phyloP scores from a whole-genome alignment of 2,113 vertebrate species.

The Thalassoma bifasciatum region DNA sequence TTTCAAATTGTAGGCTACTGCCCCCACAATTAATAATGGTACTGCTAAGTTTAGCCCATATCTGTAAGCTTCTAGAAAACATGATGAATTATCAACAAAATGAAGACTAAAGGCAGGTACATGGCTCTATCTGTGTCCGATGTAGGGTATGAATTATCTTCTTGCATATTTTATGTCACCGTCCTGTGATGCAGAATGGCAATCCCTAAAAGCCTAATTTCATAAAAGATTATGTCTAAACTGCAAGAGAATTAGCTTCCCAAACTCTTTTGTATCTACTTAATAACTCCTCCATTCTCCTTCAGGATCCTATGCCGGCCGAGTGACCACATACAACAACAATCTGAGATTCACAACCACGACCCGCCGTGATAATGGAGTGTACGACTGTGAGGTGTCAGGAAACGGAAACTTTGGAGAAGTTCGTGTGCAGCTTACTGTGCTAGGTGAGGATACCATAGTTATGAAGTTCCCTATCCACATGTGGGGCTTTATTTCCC shows the following conservation, averaged over 20 bases:
- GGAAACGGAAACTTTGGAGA: slow-evolving; percentile 50
- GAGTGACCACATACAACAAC: slow-evolving; percentile 38
- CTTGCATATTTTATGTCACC: background rate
- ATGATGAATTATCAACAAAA: no score
- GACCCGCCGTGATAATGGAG: slow-evolving; percentile 74
- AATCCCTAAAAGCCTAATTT: background rate
- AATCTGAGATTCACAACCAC: slow-evolving; percentile 74
- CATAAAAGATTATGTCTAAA: background rate
- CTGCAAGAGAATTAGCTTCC: background rate
- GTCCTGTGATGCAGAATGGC: background rate
- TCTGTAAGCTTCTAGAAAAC: no score
- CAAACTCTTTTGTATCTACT: background rate
- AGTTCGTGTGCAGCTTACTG: slow-evolving; percentile 63
- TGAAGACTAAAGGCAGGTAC: no score
- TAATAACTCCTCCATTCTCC: background rate
- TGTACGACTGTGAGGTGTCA: slow-evolving; percentile 79
- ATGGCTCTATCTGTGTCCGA: no score
- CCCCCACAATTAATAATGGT: no score
- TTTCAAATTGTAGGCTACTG: no score
- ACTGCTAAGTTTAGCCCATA: no score
- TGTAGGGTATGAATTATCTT: background rate
- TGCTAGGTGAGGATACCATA: slow-evolving; percentile 75
- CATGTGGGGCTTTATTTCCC: background rate
- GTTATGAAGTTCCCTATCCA: background rate
- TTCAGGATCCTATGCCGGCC: slow-evolving; percentile 61